Base-by-base conservation (phyloP, 1,140 invertebrate genomes). In the Apis florea region DNA sequence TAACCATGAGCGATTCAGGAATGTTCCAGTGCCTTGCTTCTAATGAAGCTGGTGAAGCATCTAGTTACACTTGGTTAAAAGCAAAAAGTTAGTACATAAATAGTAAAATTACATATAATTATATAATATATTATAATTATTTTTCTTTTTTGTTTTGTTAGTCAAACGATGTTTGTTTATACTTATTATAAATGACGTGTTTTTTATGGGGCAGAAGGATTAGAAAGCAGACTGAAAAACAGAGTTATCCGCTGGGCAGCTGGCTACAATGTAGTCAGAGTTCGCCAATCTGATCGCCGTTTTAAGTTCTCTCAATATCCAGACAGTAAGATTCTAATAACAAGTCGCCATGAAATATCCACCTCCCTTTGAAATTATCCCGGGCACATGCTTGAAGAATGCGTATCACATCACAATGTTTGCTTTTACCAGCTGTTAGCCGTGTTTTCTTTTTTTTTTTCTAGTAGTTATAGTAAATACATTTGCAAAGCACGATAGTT, bases 11-110 rank as follows among this genome's bases (percentile, higher is more conserved):
- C 82, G 98, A 99, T 93, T 96, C 97, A 80, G 98, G 98, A 59
- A 98, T 99, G 95, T 99, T 98, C 92, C 98, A 99, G 90, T 99
- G 99, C 92, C 96, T 99, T 84, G 98, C 98, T 0, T 94, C 93
- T 54, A 99, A 98, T 90, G 95, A 96, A 87, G 98, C 97, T 3
- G 98, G 98, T 17, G 97, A 98, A 92, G 96, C 96, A 31, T 98
- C 97, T 13, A 96, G 96, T 73, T 97, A 97, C 83, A 98, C 98
- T 9, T 99, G 98, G 98, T 94, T 99, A 13, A 96, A 97, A 95
- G 98, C 98, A 54, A 99, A 98, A 96, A 98, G 98, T 99, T 95
- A 97, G 97, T 96, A 73, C 9, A 26, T 56, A 10, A 53, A 10
- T 13, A 1, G 1, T 53, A 10, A 12, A 15, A 12, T 11, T 13